A percentile compares a stretch with the other conserved stretches of the same genome.
These are phyloP conservation scores for Serilophus lunatus DNA, from an alignment of 2,113 vertebrate genomes.

Conservation along the genomic window DNA sequence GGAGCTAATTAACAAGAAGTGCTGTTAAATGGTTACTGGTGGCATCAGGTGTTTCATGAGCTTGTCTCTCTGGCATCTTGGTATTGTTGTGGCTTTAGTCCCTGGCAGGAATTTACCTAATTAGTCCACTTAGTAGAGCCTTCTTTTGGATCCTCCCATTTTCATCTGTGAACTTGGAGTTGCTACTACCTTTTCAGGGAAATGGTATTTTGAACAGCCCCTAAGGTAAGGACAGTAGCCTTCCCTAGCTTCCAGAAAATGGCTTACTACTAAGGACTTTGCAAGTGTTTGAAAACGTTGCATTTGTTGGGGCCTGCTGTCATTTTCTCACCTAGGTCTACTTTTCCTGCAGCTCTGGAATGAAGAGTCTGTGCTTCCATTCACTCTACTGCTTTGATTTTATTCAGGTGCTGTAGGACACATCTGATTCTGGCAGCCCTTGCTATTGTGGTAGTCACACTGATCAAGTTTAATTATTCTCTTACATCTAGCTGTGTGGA, in stretches of 20 bases:
- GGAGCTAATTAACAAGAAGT: not conserved
- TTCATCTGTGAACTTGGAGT: not conserved
- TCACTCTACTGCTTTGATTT: not conserved
- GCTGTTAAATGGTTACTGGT: rapidly evolving
- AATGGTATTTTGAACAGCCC: not conserved
- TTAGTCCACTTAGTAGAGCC: not conserved
- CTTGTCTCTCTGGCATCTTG: not conserved
- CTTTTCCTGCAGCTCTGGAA: not conserved
- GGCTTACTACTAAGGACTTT: not conserved
- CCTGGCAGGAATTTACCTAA: not conserved
- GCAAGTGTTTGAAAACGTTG: not conserved
- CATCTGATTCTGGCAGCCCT: not conserved
- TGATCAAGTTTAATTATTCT: constrained; percentile 13
- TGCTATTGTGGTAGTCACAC: not conserved
- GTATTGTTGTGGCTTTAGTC: not conserved
- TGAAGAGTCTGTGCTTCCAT: not conserved
- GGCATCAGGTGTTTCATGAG: not conserved
- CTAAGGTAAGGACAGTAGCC: not conserved
- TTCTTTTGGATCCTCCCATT: not conserved
- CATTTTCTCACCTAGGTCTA: not conserved
- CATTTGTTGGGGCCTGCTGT: not conserved
- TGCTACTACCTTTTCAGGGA: not conserved
- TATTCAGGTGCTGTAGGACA: not conserved
- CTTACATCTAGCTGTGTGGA: not conserved
- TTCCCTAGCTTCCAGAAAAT: not conserved